Evolutionary conservation across 2,888 invertebrate genomes (phyloP), one percentile per base, ranked within the genome.

Genomic region (Dasypolia templi): DNA sequence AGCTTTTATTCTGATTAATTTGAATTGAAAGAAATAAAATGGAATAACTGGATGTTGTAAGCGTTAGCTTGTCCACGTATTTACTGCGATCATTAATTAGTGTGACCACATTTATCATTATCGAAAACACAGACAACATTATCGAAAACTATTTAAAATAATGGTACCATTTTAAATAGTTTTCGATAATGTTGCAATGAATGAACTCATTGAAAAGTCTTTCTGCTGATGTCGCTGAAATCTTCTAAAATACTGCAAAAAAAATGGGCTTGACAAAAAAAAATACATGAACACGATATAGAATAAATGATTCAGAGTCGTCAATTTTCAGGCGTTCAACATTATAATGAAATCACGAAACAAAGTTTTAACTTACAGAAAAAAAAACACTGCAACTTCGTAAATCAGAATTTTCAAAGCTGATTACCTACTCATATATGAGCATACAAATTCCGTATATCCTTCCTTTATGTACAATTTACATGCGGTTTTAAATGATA

Each of bases 401-500:
- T 32, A 55, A 49, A 71, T 55, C 53, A 22, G 26, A 39, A 14
- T 2, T 55, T 55, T 53, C 42, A 51, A 77, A 68, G 42, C 26
- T 58, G 77, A 42, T 58, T 49, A 14, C 22, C n/a, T 26, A 35
- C 5, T 26, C 17, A 61, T 42, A 51, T 63, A 26, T 55, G 29
- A 49, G 26, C 3, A 12, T 29, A 51, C 14, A 62, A 49, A 51
- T 63, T 53, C 26, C 26, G 1, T 63, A 32, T 63, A 32, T 39
- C 55, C n/a, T 42, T 53, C 22, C 12, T 39, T 49, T 65, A 53
- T 72, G 12, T 32, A 26, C 58, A 59, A 11, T 61, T 32, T 61
- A 63, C 19, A 66, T 70, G 61, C 70, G 58, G 35, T 53, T 65
- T 59, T 84, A 61, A 70, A 72, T 68, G 76, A 55, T 76, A 71